Conservation (phyloP, 2,797 vertebrate species). For the Falco columbarius region DNA sequence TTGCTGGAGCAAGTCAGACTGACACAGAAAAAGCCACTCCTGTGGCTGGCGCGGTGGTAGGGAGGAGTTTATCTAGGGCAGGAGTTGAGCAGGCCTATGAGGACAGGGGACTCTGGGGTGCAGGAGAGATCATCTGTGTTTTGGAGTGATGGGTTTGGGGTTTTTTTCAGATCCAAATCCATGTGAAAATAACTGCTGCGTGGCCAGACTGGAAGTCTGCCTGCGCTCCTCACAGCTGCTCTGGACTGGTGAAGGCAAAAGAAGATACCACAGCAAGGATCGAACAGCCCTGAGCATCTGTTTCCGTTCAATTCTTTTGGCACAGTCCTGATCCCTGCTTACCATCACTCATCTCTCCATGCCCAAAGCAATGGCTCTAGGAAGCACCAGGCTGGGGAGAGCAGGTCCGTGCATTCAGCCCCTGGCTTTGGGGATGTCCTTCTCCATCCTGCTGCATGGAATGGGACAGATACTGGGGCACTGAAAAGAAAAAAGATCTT, state of each 20-base stretch:
- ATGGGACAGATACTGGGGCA: rapidly evolving
- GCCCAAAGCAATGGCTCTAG: not conserved
- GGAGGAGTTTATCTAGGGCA: not conserved
- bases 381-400: not conserved
- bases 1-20: not conserved
- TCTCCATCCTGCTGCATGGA: not conserved
- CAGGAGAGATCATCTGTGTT: not conserved
- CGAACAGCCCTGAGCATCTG: not conserved
- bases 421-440: not conserved
- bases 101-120: not conserved
- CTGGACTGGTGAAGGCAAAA: not conserved
- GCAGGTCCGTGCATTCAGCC: not conserved
- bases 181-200: not conserved
- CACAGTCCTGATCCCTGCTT: not conserved
- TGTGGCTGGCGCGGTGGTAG: not conserved
- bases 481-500: not conserved
- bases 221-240: not conserved
- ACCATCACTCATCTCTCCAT: rapidly evolving
- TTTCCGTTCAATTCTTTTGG: not conserved
- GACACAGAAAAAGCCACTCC: not conserved
- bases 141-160: not conserved
- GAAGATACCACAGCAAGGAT: not conserved
- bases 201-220: conserved; percentile 11
- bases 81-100: not conserved
- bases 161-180: not conserved